A percentile compares a stretch with the other conserved stretches of the same genome.
Conservation (phyloP, 1,140 invertebrate genomes). For the Drosophila tristis region DNA sequence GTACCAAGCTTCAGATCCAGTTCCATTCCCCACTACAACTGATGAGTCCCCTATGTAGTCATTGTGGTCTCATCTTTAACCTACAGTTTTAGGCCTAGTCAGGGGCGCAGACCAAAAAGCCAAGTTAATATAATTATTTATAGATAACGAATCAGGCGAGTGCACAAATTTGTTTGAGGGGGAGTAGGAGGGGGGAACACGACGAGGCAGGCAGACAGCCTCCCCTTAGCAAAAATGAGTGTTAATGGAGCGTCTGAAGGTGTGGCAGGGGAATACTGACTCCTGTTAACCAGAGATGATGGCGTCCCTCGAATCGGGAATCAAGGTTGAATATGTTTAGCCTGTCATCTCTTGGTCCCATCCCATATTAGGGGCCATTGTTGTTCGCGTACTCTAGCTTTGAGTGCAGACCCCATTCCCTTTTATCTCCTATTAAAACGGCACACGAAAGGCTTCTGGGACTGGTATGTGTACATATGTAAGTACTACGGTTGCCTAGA, state of each 20-base stretch:
- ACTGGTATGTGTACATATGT: background rate
- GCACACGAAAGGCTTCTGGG: slow-evolving; percentile 54
- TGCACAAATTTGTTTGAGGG: slow-evolving; percentile 63
- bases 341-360: slow-evolving; percentile 25
- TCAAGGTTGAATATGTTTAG: slow-evolving; percentile 37
- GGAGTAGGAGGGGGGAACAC: background rate
- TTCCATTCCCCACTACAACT: slow-evolving; percentile 7
- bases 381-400: slow-evolving; percentile 35
- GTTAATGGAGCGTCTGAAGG: slow-evolving; percentile 44
- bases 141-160: slow-evolving; percentile 79
- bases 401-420: slow-evolving; percentile 15
- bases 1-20: slow-evolving; percentile 23
- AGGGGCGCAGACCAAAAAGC: slow-evolving; percentile 58
- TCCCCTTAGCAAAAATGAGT: slow-evolving; percentile 16
- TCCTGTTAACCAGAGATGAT: slow-evolving; percentile 44
- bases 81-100: slow-evolving; percentile 27
- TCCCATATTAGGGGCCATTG: slow-evolving; percentile 43
- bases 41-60: slow-evolving; percentile 42
- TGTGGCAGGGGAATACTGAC: slow-evolving; percentile 45
- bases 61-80: background rate
- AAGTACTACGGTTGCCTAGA: slow-evolving; percentile 31
- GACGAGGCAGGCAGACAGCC: background rate
- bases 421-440: slow-evolving; percentile 46
- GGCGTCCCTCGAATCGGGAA: slow-evolving; percentile 15
- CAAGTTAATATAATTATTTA: slow-evolving; percentile 82